Evolutionary conservation across 2,797 vertebrate species (phyloP), one percentile per base, ranked within the genome.

Genomic region (Limosa lapponica): DNA sequence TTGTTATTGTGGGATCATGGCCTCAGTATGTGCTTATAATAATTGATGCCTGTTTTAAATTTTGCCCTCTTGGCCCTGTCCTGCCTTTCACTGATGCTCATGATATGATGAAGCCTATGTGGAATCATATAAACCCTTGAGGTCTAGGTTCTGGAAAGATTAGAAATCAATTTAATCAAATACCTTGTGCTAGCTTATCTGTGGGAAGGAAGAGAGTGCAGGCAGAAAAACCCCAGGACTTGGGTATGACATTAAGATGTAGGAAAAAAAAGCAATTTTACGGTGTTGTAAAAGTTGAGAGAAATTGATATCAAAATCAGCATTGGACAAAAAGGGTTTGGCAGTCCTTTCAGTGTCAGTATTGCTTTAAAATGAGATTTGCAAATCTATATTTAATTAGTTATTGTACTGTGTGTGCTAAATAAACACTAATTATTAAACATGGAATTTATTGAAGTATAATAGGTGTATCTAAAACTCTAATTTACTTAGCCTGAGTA

Each of bases 341-440:
- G 55, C 34, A 73, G 10, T 55, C 4, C 20, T 85, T 83, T 83
- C 48, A 32, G 17, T 44, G 36, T 59, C 34, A 78, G 41, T 57
- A 72, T 44, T 55, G 23, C 62, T 85, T 96, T 87, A 89, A 95
- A 93, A 96, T 92, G 89, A 94, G 49, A 89, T 90, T 82, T 90
- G 77, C 43, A 80, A 86, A 95, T 92, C 87, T 89, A 8, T 49
- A 64, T 91, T 83, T 95, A 89, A 93, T 92, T 91, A 78, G 64
- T 54, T 75, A 69, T 52, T 83, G 49, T 87, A 80, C 79, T 77
- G 58, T 34, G 58, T 34, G 57, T 82, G 49, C 70, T 90, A 92
- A 96, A 87, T 55, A 93, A 95, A 90, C 58, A 34, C 39, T 30
- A 57, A 95, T 94, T 95, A 93, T 93, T 89, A 89, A 95, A 89